phyloP scores from a whole-genome alignment of 2,888 invertebrate genomes.

The Teleiodes luculella region DNA sequence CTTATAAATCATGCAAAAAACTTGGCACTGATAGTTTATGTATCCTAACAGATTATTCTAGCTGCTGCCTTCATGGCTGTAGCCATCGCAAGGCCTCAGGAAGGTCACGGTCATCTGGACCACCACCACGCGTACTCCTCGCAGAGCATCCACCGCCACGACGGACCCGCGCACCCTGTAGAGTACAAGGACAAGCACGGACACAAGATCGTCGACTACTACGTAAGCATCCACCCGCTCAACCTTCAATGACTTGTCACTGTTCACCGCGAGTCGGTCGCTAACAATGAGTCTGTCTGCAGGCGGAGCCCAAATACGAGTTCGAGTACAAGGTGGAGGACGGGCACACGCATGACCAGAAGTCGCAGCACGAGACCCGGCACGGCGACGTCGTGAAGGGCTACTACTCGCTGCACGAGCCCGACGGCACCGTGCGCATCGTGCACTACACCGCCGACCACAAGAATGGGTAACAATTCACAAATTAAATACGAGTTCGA shows the following conservation, averaged over 20 bases:
- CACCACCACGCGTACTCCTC: constrained; percentile 42
- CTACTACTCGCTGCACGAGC: constrained; percentile 45
- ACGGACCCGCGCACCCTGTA: constrained; percentile 24
- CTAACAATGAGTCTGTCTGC: background rate
- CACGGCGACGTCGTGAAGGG: constrained; percentile 50
- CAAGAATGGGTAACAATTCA: constrained; percentile 35
- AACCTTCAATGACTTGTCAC: background rate
- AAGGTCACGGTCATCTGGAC: constrained; percentile 36
- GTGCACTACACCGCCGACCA: constrained; percentile 35
- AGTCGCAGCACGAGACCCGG: constrained; percentile 48
- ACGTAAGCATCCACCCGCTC: constrained; percentile 25
- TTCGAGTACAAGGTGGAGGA: constrained; percentile 47
- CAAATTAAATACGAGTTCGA: constrained; percentile 51
- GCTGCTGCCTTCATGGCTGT: background rate
- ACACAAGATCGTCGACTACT: constrained; percentile 29
- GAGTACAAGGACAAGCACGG: constrained; percentile 5
- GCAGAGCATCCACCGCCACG: constrained; percentile 38
- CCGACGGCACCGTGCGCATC: constrained; percentile 43
- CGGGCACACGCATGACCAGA: constrained; percentile 46
- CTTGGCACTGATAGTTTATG: no score
- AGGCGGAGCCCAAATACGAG: constrained; percentile 42
- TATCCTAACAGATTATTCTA: background rate
- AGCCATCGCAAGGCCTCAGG: constrained; percentile 42
- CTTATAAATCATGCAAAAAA: no score
- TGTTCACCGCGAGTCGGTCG: constrained; percentile 7